Evolutionary conservation across 2,888 invertebrate species (phyloP), one percentile per base, ranked within the genome.

Genomic region (Trachelus troglodyta): DNA sequence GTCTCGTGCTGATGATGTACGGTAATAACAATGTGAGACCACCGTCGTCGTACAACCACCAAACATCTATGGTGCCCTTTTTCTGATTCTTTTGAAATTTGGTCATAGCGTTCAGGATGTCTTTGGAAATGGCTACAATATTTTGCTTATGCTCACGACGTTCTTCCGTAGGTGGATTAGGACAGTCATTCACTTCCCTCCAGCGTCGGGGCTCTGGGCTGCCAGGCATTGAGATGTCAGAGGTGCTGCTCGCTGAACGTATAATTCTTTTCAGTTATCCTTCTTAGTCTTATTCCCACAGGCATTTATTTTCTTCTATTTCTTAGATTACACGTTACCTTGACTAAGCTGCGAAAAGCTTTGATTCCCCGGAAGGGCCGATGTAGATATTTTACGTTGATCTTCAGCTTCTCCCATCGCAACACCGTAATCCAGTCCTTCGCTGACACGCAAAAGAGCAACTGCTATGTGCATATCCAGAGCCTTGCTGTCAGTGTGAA

Each of bases 31-130:
- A 95, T 2, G 97, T 97, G 73, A 97, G 93, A 77, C 97, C 97
- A 88, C 97, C 97, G 91, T 97, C 98, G 90, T 98, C 98, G 91
- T 98, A 98, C 85, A 98, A 92, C 98, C 98, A 99, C 97, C 98
- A 98, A 73, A 98, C 98, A 92, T 98, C 98, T 73, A 98, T 95
- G 0, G 95, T 95, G 15, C 98, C 97, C 80, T 95, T 94, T 78
- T 94, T 94, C 92, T 97, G 94, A 89, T 96, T 97, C 81, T 93
- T 94, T 82, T 95, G 95, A 91, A 97, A 97, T 81, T 96, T 92
- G 15, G 95, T 94, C 92, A 96, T 94, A 23, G 76, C 94, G 95
- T 78, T 95, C 93, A 11, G 96, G 92, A 56, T 56, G 9, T 56
- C 56, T 15, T 56, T 56, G 23, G 56, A 56, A 23, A 56, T 56